phyloP scores from a whole-genome alignment of 2,888 invertebrate genomes.

The Crossocerus cetratus region DNA sequence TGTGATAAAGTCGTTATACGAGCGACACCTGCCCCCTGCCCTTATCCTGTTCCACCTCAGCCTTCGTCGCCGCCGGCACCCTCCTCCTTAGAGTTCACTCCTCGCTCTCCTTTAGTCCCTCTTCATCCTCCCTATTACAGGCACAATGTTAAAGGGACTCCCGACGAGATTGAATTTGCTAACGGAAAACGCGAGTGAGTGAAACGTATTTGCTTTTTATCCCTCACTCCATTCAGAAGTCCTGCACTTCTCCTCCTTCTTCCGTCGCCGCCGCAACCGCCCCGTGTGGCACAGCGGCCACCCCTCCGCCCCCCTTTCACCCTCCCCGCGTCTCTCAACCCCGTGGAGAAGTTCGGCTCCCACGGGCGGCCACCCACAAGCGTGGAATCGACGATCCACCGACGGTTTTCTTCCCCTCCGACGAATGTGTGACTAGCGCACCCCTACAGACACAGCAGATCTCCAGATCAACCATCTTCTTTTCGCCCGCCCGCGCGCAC shows the following conservation, averaged over 20 bases:
- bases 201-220: conserved; percentile 76
- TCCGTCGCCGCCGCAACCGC: conserved; percentile 39
- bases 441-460: conserved; percentile 41
- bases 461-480: conserved; percentile 45
- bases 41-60: conserved; percentile 47
- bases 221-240: conserved; percentile 72
- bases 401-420: conserved; percentile 24
- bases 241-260: conserved; percentile 55
- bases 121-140: conserved; percentile 74
- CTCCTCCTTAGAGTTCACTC: conserved; percentile 57
- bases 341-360: conserved; percentile 34
- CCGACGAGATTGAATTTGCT: conserved; percentile 76
- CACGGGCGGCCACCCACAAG: conserved; percentile 33
- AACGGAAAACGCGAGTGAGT: conserved; percentile 76
- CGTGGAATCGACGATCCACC: conserved; percentile 39
- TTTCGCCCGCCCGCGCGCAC: conserved; percentile 9
- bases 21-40: conserved; percentile 69
- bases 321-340: conserved; percentile 31
- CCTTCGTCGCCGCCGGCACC: conserved; percentile 52
- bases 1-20: conserved; percentile 74
- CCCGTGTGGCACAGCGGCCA: conserved; percentile 18
- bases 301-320: conserved; percentile 20
- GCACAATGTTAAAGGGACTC: conserved; percentile 75
- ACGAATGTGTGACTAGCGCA: conserved; percentile 48
- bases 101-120: conserved; percentile 60